Percentiles rank a stretch among this genome's conserved stretches.
phyloP scores from a whole-genome alignment of 1,140 invertebrate genomes.

The Agrypnia vestita region DNA sequence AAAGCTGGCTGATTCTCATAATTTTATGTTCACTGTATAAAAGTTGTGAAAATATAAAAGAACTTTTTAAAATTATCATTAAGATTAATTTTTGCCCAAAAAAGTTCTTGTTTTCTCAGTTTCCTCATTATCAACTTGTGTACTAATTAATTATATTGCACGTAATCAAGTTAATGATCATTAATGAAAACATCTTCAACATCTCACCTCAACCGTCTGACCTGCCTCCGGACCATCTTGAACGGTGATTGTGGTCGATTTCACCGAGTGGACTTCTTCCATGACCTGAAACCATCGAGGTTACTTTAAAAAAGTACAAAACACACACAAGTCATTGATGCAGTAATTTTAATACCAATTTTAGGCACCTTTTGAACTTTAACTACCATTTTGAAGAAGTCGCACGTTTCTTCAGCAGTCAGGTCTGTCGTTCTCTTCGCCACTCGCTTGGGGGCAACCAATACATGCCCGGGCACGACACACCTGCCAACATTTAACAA shows the following conservation, averaged over 20 bases:
- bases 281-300: constrained; percentile 70
- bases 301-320: too few relatives aligned
- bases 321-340: too few relatives aligned
- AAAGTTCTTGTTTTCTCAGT: too few relatives aligned
- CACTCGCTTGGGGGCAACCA: constrained; percentile 81
- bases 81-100: too few relatives aligned
- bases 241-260: constrained; percentile 84
- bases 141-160: too few relatives aligned
- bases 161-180: too few relatives aligned
- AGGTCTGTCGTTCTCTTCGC: constrained; percentile 81
- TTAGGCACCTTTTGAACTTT: constrained; percentile 77
- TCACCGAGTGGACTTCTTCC: constrained; percentile 78
- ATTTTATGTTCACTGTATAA: too few relatives aligned
- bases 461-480: constrained; percentile 90
- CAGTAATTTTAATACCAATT: neutral
- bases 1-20: too few relatives aligned
- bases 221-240: constrained; percentile 92
- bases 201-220: constrained; percentile 82
- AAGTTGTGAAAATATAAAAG: too few relatives aligned
- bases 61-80: too few relatives aligned
- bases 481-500: constrained; percentile 72
- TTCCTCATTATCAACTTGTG: too few relatives aligned
- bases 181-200: too few relatives aligned
- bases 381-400: constrained; percentile 82
- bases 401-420: constrained; percentile 81